These are phyloP conservation scores for Lutraria rhynchaena DNA, from an alignment of 1,140 invertebrate species.

Conservation along the genomic window DNA sequence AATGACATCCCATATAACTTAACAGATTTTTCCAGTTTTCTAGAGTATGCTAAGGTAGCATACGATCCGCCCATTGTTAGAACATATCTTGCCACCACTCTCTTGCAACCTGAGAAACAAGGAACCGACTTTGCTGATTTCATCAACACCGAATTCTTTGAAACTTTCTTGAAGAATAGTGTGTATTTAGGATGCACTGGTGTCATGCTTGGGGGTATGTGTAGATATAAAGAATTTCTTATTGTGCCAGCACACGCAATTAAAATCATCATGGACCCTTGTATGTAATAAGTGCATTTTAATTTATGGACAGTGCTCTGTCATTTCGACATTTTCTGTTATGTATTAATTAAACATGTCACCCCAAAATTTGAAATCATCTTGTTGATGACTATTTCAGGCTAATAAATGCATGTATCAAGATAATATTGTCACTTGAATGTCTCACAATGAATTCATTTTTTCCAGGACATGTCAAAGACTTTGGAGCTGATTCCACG, in stretches of 20 bases:
- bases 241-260: background rate
- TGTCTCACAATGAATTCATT: no score
- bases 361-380: background rate
- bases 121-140: background rate
- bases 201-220: slow-evolving; percentile 54
- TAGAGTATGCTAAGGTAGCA: slow-evolving; percentile 44
- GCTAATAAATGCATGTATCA: background rate
- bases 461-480: slow-evolving; percentile 24
- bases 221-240: background rate
- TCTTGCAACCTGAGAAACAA: slow-evolving; percentile 33
- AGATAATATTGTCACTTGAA: background rate
- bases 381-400: background rate
- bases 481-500: background rate
- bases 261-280: background rate
- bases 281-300: background rate
- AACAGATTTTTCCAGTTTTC: slow-evolving; percentile 42
- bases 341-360: background rate
- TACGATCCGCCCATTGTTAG: slow-evolving; percentile 14
- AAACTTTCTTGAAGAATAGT: background rate
- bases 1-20: background rate
- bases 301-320: background rate
- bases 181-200: slow-evolving; percentile 31
- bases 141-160: slow-evolving; percentile 9
- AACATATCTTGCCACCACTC: background rate
- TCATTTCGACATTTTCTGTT: background rate